Conservation (phyloP, 2,113 vertebrate species). For the Sprattus sprattus region DNA sequence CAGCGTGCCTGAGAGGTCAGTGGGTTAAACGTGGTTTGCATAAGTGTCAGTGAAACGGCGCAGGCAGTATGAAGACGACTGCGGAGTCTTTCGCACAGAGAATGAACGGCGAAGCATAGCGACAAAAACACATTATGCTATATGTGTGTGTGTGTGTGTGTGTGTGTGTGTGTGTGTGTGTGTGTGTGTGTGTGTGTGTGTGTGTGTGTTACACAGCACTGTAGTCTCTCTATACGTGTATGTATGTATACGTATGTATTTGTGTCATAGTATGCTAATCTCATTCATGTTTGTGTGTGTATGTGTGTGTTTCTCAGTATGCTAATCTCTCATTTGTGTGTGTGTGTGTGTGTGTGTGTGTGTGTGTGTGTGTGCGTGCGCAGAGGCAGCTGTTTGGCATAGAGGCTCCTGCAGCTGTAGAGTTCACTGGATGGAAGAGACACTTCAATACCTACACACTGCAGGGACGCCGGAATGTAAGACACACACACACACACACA, state of each 20-base stretch:
- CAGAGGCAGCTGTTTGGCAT: constrained; percentile 64
- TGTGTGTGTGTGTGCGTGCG: constrained; percentile 16
- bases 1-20: too few species aligned
- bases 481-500: background rate
- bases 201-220: too few species aligned
- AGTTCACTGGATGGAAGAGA: constrained; percentile 65
- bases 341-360: constrained; percentile 15
- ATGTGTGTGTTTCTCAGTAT: background rate
- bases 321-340: background rate
- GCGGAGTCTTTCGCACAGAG: too few species aligned
- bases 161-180: background rate
- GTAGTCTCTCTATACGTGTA: too few species aligned
- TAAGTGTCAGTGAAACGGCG: too few species aligned
- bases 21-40: too few species aligned
- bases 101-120: too few species aligned
- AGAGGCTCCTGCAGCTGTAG: constrained; percentile 41
- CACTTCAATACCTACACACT: constrained; percentile 67
- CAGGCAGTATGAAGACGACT: too few species aligned
- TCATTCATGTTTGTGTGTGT: background rate
- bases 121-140: too few species aligned
- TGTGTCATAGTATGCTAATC: too few species aligned
- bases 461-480: constrained; percentile 62
- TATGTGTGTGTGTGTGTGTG: background rate
- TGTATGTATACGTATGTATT: background rate
- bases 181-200: too few species aligned